A percentile compares a stretch with the other conserved stretches of the same genome.
phyloP scores from a whole-genome alignment of 2,113 vertebrate genomes.

The Arvicanthis niloticus region DNA sequence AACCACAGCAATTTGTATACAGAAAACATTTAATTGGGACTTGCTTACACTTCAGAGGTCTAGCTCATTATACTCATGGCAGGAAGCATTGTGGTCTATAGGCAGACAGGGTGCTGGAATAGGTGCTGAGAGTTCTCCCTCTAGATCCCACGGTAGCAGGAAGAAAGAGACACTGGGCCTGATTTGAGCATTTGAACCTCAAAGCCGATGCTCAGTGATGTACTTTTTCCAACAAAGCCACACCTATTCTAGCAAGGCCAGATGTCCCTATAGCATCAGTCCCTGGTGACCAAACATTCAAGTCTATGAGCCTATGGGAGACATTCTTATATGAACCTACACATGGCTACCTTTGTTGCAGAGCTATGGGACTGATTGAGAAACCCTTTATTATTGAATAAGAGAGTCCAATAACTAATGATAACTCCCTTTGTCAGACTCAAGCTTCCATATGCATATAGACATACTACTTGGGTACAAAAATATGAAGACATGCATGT shows the following conservation, averaged over 20 bases:
- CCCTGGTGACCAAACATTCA: not conserved
- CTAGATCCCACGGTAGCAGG: not conserved
- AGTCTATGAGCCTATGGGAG: too few species aligned
- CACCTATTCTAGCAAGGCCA: not conserved
- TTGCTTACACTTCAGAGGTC: not conserved
- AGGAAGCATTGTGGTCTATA: not conserved
- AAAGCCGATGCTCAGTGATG: not conserved
- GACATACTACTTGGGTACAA: not conserved
- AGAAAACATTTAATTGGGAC: not conserved
- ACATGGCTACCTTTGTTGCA: not conserved
- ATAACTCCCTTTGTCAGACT: not conserved
- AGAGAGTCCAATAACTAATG: not conserved
- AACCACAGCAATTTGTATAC: not conserved
- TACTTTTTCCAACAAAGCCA: not conserved
- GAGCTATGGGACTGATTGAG: not conserved
- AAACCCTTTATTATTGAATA: not conserved
- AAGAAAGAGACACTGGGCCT: not conserved
- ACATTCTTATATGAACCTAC: not conserved
- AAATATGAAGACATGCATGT: not conserved
- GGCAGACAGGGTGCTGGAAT: not conserved
- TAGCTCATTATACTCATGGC: not conserved
- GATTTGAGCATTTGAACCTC: not conserved
- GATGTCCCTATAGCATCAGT: not conserved
- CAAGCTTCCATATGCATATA: not conserved
- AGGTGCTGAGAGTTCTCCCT: not conserved